Base-by-base conservation (phyloP, 2,888 invertebrate genomes). In the Hydroisotoma schaefferi region DNA sequence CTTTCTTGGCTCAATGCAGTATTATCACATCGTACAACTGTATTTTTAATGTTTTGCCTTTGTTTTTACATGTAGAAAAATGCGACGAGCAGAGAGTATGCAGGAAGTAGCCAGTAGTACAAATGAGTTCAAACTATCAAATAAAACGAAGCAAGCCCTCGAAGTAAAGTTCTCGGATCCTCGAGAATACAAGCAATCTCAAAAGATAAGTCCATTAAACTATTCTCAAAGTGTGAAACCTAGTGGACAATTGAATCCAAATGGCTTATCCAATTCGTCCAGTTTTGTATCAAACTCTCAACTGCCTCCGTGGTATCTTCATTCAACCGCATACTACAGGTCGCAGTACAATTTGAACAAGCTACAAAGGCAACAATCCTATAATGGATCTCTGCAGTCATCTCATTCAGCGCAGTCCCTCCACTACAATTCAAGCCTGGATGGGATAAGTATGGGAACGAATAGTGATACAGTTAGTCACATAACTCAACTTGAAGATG, bases 41-140 rank as follows among this genome's bases (percentile, higher is more conserved):
- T 28, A 55, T 43, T 23, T 33, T 5, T 26, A 43, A 20, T 40
- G 10, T 23, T 15, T n/a, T 43, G 27, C 23, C 2, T 51, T 51
- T 49, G 15, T 37, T 48, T 28, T 51, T 26, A 33, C 25, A 52
- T 55, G 15, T 61, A 70, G 69, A 56, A 67, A 49, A 54, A 67
- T 70, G 69, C 40, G 69, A 20, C 58, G 66, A 18, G 49, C 66
- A 20, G 66, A 59, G 28, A 67, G 67, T 38, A 55, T 62, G 61
- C 63, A 62, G 33, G 67, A 67, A 44, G 56, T 67, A 44, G 53
- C 27, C n/a, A 33, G 46, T 25, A 54, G 48, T 15, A 48, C 40
- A 46, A 59, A 59, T 37, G 63, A 63, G 43, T 59, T 63, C 20
- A 47, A 37, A 53, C 48, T 59, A 57, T 40, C 56, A 10, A 22